These are phyloP conservation scores for Physella acuta DNA, from an alignment of 1,140 invertebrate genomes.

Conservation along the genomic window DNA sequence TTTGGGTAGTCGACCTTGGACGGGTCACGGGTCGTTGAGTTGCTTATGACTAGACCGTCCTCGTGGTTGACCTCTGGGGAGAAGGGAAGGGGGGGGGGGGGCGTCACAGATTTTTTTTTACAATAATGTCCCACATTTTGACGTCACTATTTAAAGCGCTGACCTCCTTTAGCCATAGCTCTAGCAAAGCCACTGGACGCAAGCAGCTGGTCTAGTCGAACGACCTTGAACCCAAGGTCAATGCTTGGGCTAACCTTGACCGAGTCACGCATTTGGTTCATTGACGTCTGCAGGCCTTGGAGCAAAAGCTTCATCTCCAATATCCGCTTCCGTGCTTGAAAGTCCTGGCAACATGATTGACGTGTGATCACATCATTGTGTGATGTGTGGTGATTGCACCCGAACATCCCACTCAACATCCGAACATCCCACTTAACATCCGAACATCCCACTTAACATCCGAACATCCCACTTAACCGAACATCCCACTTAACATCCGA, in stretches of 20 bases:
- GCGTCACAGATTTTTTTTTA: not conserved
- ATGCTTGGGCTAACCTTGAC: slow-evolving; percentile 18
- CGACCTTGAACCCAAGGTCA: slow-evolving; percentile 24
- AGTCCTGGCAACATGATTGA: too few species aligned
- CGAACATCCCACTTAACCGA: too few species aligned
- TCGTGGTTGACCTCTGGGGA: slow-evolving; percentile 10
- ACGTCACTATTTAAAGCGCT: not conserved
- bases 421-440: too few species aligned
- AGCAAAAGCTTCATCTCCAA: slow-evolving; percentile 16
- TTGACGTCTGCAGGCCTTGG: slow-evolving; percentile 16
- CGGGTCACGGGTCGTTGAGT: not conserved
- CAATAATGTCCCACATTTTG: not conserved
- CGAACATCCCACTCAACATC: too few species aligned
- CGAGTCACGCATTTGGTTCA: slow-evolving; percentile 18
- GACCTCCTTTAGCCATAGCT: slow-evolving; percentile 10
- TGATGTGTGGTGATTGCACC: too few species aligned
- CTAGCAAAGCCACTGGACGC: slow-evolving; percentile 6
- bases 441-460: too few species aligned
- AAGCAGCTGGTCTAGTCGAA: slow-evolving; percentile 20
- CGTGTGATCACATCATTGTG: too few species aligned
- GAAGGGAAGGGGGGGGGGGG: not conserved
- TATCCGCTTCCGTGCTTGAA: slow-evolving; percentile 23
- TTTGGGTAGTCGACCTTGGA: slow-evolving; percentile 3
- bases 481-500: too few species aligned
- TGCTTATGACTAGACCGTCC: not conserved